Conservation (phyloP, 2,888 invertebrate genomes). For the Hydropsyche betteni region DNA sequence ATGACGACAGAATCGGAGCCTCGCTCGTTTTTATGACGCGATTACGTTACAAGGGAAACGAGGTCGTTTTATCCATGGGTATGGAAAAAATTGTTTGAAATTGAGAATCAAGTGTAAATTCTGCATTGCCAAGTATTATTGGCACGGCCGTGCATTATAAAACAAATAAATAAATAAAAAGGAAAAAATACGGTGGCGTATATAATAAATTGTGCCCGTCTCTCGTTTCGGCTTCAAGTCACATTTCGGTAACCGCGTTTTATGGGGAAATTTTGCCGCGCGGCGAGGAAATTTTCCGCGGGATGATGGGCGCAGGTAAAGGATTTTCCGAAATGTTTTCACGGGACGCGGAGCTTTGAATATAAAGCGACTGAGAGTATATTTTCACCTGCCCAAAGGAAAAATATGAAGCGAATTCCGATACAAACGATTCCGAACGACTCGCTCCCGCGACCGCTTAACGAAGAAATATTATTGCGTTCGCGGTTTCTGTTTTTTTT, state of each 20-base stretch:
- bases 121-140: too few relatives aligned
- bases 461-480: conserved; percentile 39
- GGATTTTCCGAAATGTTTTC: conserved; percentile 42
- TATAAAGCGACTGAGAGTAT: conserved; percentile 47
- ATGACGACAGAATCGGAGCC: conserved; percentile 11
- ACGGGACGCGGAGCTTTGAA: conserved; percentile 46
- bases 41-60: not conserved
- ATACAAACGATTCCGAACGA: conserved; percentile 38
- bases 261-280: conserved; percentile 40
- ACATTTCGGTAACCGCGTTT: conserved; percentile 48
- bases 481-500: not conserved
- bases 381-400: conserved; percentile 4
- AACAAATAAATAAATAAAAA: conserved; percentile 21
- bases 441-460: conserved; percentile 19
- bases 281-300: conserved; percentile 36
- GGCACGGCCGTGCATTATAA: too few relatives aligned
- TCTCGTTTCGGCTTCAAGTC: conserved; percentile 44
- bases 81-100: too few relatives aligned
- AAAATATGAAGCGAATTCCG: conserved; percentile 38
- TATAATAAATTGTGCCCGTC: not conserved
- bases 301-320: conserved; percentile 45
- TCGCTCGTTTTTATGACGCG: conserved; percentile 13
- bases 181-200: conserved; percentile 6
- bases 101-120: too few relatives aligned
- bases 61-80: too few relatives aligned